Evolutionary conservation across 2,113 vertebrate genomes (phyloP).

Genomic region (Chlorodrepanis virens): DNA sequence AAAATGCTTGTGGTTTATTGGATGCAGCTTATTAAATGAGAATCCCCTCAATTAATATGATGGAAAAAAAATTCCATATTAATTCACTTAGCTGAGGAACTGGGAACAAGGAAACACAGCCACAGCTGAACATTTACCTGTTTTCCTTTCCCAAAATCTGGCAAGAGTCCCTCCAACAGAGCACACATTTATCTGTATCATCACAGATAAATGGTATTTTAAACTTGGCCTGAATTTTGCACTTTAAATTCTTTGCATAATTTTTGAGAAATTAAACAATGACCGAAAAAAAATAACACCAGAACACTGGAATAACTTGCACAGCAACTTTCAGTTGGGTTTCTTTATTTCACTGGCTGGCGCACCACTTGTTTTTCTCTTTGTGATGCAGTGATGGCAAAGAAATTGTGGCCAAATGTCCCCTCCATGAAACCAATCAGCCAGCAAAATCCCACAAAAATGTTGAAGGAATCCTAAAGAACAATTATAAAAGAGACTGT

Average conservation of each 20-base stretch:
- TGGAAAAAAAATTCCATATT: not conserved
- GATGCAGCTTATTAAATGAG: not conserved
- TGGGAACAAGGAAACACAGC: not conserved
- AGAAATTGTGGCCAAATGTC: not conserved
- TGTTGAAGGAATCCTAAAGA: not conserved
- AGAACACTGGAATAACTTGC: not conserved
- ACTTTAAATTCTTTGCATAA: not conserved
- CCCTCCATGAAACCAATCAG: not conserved
- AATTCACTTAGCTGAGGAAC: not conserved
- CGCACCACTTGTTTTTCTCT: not conserved
- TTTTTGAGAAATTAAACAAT: not conserved
- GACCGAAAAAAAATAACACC: not conserved
- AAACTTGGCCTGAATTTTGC: not conserved
- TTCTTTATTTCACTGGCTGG: not conserved
- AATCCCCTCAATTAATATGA: not conserved
- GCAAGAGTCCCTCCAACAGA: not conserved
- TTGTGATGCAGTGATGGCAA: not conserved
- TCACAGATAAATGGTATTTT: not conserved
- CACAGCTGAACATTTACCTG: not conserved
- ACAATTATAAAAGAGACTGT: not conserved
- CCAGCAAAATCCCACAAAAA: not conserved
- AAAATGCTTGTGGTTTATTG: not conserved
- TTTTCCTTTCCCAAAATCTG: not conserved
- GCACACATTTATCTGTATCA: not conserved
- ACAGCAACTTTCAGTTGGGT: not conserved